A percentile compares a stretch with the other conserved stretches of the same genome.
Evolutionary conservation across 2,113 vertebrate genomes (phyloP).

Genomic region (Henicopernis longicauda): DNA sequence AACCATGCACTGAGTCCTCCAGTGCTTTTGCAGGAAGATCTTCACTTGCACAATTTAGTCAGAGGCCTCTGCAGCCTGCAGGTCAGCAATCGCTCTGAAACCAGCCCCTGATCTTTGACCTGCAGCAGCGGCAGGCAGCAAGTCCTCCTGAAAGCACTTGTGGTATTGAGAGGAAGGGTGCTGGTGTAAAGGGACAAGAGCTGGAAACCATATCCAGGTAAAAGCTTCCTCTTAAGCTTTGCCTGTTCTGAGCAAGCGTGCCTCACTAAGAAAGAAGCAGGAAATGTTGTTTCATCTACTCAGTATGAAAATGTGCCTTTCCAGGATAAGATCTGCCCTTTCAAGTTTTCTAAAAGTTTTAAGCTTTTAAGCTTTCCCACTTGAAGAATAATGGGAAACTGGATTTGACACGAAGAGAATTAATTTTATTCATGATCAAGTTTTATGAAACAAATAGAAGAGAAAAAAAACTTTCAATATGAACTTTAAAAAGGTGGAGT

Average conservation of each 20-base stretch:
- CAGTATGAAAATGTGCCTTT: not conserved
- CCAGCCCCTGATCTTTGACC: not conserved
- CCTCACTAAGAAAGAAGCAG: not conserved
- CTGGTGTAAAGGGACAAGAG: not conserved
- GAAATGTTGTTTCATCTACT: not conserved
- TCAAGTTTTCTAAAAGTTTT: not conserved
- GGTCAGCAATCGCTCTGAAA: fast-evolving
- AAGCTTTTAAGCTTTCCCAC: not conserved
- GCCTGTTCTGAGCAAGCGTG: not conserved
- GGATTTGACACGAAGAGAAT: not conserved
- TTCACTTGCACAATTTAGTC: not conserved
- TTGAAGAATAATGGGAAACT: not conserved
- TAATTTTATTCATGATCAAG: not conserved
- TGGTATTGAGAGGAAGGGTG: not conserved
- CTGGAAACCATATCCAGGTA: not conserved
- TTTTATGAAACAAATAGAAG: not conserved
- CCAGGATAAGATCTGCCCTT: not conserved
- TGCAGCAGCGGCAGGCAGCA: not conserved
- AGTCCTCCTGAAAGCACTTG: not conserved
- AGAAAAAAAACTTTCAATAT: not conserved
- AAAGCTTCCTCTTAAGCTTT: not conserved
- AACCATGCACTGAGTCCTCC: not conserved
- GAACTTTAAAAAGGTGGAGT: not conserved
- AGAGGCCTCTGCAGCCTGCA: not conserved
- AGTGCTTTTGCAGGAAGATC: not conserved